Evolutionary conservation across 2,888 invertebrate species (phyloP).

Genomic region (Homarus gammarus): DNA sequence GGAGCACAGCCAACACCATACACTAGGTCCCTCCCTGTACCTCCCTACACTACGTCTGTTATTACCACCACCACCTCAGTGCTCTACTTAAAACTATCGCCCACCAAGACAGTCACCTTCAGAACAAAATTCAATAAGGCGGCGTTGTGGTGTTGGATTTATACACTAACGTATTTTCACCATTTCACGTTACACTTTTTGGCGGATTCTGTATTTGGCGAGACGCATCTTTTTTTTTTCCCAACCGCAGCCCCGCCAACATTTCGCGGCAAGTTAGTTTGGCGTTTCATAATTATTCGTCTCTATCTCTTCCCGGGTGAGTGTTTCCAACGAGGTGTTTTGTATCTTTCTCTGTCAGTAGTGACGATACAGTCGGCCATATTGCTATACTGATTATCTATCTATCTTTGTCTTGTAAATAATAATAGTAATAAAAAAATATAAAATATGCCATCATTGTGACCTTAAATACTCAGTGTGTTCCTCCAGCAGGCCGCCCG

Average conservation of each 20-base stretch:
- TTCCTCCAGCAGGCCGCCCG: slow-evolving; percentile 36
- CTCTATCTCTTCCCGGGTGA: too few relatives aligned
- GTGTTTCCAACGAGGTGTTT: too few relatives aligned
- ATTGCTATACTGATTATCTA: too few relatives aligned
- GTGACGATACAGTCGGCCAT: too few relatives aligned
- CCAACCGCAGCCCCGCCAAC: slow-evolving; percentile 58
- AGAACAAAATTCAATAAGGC: slow-evolving; percentile 71
- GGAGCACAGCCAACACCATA: not conserved
- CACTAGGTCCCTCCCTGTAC: too few relatives aligned
- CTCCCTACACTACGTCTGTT: too few relatives aligned
- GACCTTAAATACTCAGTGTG: slow-evolving; percentile 70
- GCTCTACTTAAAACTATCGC: not conserved
- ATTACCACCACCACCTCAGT: too few relatives aligned
- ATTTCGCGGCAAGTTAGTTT: slow-evolving; percentile 52
- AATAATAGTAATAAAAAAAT: slow-evolving; percentile 49
- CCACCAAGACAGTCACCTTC: slow-evolving; percentile 35
- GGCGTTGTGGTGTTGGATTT: slow-evolving; percentile 67
- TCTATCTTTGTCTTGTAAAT: too few relatives aligned
- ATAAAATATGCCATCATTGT: slow-evolving; percentile 65
- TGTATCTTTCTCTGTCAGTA: too few relatives aligned
- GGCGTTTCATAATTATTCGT: slow-evolving; percentile 72
- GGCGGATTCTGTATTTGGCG: slow-evolving; percentile 73
- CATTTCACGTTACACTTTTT: slow-evolving; percentile 72
- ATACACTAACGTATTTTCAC: slow-evolving; percentile 73
- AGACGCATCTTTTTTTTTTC: slow-evolving; percentile 64